These are phyloP conservation scores for Dinomys branickii DNA, from an alignment of 2,113 vertebrate species.

Conservation along the genomic window DNA sequence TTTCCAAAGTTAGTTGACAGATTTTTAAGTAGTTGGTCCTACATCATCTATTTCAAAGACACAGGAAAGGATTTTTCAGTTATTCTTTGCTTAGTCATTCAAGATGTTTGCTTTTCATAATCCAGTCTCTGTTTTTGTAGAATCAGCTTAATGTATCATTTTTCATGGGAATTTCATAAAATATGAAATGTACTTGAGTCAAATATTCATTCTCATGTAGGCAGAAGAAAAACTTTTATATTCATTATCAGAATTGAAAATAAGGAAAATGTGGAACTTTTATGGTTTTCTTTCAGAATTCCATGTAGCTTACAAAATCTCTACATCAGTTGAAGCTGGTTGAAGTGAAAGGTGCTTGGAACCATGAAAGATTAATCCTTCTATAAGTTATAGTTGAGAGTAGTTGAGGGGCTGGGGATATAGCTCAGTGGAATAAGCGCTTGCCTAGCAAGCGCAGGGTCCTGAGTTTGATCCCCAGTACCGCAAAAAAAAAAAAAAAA, in stretches of 20 bases:
- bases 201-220: slow-evolving; percentile 35
- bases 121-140: slow-evolving; percentile 4
- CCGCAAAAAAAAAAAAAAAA: too few species aligned
- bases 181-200: slow-evolving; percentile 42
- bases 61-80: neutral
- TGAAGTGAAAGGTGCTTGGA: neutral
- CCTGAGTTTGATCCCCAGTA: too few species aligned
- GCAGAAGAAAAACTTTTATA: slow-evolving; percentile 25
- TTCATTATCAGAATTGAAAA: neutral
- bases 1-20: slow-evolving; percentile 63
- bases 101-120: slow-evolving; percentile 68
- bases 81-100: slow-evolving; percentile 46
- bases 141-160: slow-evolving; percentile 28
- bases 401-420: too few species aligned
- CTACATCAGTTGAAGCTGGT: neutral
- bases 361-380: neutral
- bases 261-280: slow-evolving; percentile 20
- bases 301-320: neutral
- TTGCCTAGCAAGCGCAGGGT: too few species aligned
- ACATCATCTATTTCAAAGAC: slow-evolving; percentile 46
- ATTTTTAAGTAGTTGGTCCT: slow-evolving; percentile 51
- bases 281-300: slow-evolving; percentile 42
- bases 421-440: too few species aligned
- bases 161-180: slow-evolving; percentile 72
- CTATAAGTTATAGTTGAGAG: neutral